Evolutionary conservation across 2,888 invertebrate genomes (phyloP), one percentile per base, ranked within the genome.

Genomic region (Andrena marginata): DNA sequence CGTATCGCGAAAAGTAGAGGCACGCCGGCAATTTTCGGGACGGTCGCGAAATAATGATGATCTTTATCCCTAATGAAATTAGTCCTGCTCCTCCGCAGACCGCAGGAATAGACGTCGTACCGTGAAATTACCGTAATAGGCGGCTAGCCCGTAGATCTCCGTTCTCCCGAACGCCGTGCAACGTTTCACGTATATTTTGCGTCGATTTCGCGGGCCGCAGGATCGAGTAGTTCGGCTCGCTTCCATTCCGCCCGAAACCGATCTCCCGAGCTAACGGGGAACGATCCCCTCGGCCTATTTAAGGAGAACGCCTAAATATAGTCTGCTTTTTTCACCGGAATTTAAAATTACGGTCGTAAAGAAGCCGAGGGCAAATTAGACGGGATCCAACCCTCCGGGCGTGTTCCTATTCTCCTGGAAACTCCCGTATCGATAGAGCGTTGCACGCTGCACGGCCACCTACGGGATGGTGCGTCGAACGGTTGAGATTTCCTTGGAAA

Each of bases 61-160:
- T 93, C 92, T 93, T 93, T 93, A 93, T 93, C 93, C 92, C 93
- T 93, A 93, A 93, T 93, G 93, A 93, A 93, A 93, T 93, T 93
- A 93, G 93, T 91, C 87, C 88, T 90, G 89, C 89, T 90, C 90
- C 90, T 91, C 84, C 86, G 90, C 87, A 89, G 87, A 89, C 89
- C 91, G 88, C 91, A 88, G 88, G 91, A 91, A 92, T 92, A 92
- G 92, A 92, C 90, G 87, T 89, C 90, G 91, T 91, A 92, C 92
- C 93, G 90, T 92, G 89, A 93, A 93, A 93, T 93, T 93, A 93
- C 93, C 92, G 92, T 93, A 93, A 93, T 93, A 90, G 92, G 90
- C 88, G 86, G 89, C 82, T 84, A 86, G 85, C 84, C 84, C 77
- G 84, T 85, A 87, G 85, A 87, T 88, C 80, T 64, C 75, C 77